A percentile compares a stretch with the other conserved stretches of the same genome.
These are phyloP conservation scores for Siderastrea radians DNA, from an alignment of 92 coral and sea anemone genomes.

Conservation along the genomic window DNA sequence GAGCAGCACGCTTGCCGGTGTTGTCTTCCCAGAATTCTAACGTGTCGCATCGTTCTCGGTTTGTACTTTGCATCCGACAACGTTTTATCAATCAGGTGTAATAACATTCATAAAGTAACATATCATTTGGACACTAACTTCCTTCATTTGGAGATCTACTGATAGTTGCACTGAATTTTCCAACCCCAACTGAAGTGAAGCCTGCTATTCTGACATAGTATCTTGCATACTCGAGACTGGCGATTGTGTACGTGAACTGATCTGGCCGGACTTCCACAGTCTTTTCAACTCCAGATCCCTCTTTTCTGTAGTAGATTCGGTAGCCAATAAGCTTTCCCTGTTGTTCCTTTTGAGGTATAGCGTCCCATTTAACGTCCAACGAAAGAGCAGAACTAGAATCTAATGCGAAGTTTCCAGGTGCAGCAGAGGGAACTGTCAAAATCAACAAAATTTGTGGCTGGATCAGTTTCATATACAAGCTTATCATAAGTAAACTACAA, in stretches of 20 bases:
- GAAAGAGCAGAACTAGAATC: conserved; percentile 58
- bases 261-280: conserved; percentile 6
- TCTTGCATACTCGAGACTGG: conserved; percentile 58
- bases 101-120: not conserved
- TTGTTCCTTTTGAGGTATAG: conserved; percentile 62
- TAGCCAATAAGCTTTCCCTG: conserved; percentile 78
- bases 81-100: not conserved
- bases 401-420: conserved; percentile 74
- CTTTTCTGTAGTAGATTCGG: conserved; percentile 54
- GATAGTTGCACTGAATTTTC: conserved; percentile 37
- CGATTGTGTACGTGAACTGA: conserved; percentile 4
- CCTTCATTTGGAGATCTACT: conserved; percentile 65
- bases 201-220: conserved; percentile 73
- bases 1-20: too few species aligned
- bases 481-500: too few species aligned
- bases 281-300: conserved; percentile 16
- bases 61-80: too few species aligned
- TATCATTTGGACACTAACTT: conserved; percentile 53
- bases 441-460: too few species aligned
- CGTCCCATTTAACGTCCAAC: conserved; percentile 72
- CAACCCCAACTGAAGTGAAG: conserved; percentile 67
- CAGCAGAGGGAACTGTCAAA: conserved; percentile 70
- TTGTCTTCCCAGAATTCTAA: too few species aligned
- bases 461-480: too few species aligned
- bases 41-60: too few species aligned